Evolutionary conservation across 2,797 vertebrate genomes (phyloP).

Genomic region (Danio tinwini): DNA sequence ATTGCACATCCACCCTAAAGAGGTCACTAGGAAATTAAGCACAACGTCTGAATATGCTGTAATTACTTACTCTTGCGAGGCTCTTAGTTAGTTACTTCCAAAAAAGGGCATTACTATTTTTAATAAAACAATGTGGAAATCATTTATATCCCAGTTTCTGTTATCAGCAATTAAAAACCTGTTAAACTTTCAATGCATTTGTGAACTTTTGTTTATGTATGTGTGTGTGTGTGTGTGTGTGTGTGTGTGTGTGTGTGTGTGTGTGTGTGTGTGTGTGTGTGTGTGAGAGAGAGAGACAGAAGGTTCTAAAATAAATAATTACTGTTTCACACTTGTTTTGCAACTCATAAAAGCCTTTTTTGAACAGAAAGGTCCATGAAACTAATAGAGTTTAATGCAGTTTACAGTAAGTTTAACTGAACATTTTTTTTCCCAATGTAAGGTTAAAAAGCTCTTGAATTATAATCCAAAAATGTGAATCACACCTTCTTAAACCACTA

Average conservation of each 20-base stretch:
- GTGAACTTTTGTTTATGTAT: neutral
- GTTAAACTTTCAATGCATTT: neutral
- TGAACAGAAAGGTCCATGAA: neutral
- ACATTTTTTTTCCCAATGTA: no score
- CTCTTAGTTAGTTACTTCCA: conserved; percentile 46
- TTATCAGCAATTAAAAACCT: neutral
- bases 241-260: neutral
- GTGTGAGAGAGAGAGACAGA: no score
- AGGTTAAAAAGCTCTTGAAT: no score
- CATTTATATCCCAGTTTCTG: neutral
- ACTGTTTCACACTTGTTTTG: conserved; percentile 1
- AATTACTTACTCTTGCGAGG: conserved; percentile 77
- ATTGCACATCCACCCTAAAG: conserved; percentile 76
- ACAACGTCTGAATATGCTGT: conserved; percentile 82
- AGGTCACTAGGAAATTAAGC: conserved; percentile 82
- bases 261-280: neutral
- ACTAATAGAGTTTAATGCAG: no score
- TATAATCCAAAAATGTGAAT: no score
- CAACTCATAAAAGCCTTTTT: neutral
- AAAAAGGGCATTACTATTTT: no score
- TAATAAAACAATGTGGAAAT: neutral
- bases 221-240: no score
- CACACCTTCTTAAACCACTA: no score
- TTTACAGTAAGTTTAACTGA: no score
- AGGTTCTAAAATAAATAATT: conserved; percentile 1